Conservation (phyloP, 2,113 vertebrate genomes). For the Piprites chloris region DNA sequence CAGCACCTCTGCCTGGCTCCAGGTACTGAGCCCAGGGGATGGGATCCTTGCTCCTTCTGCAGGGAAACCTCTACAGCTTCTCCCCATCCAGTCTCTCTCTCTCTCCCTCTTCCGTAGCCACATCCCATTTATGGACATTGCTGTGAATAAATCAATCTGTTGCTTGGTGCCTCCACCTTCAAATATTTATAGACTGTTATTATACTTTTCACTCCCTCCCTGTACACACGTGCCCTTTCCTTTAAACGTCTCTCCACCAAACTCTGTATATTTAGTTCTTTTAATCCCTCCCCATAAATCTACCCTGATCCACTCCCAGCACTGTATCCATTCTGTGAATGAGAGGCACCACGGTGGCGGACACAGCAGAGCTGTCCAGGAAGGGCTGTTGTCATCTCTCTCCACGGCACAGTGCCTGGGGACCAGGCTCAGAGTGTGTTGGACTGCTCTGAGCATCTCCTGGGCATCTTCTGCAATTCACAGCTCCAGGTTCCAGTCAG, state of each 20-base stretch:
- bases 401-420: not conserved
- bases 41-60: not conserved
- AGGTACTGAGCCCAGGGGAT: fast-evolving
- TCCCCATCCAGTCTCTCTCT: not conserved
- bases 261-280: conserved; percentile 35
- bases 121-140: conserved; percentile 10
- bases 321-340: not conserved
- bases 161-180: conserved; percentile 57
- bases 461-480: no score
- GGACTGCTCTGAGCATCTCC: not conserved
- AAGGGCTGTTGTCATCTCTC: not conserved
- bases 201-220: conserved; percentile 53
- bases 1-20: not conserved
- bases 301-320: not conserved
- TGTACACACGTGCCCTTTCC: conserved; percentile 43
- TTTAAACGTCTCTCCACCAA: conserved; percentile 33
- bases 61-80: not conserved
- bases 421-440: not conserved
- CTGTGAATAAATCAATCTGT: conserved; percentile 54
- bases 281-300: conserved; percentile 58
- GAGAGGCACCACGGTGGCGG: not conserved
- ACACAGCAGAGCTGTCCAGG: not conserved
- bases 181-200: conserved; percentile 64
- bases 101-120: not conserved
- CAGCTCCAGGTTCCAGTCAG: not conserved